A percentile compares a stretch with the other conserved stretches of the same genome.
These are phyloP conservation scores for Daboia siamensis DNA, from an alignment of 2,113 vertebrate genomes.

Conservation along the genomic window DNA sequence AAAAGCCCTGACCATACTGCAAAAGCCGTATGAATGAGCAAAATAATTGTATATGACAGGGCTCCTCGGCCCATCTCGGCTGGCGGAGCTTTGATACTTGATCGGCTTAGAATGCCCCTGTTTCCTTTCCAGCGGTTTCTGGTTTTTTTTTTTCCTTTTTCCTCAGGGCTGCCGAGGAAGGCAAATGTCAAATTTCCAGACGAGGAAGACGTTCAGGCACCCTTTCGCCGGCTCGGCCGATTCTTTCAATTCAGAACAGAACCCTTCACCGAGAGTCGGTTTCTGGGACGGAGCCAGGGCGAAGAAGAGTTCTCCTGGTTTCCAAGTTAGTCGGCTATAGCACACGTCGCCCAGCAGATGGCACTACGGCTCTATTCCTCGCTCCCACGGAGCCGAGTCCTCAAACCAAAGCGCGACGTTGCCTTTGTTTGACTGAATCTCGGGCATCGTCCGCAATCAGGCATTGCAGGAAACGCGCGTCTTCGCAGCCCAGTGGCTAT, in stretches of 20 bases:
- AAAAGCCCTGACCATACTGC: too few species aligned
- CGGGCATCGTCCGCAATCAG: accelerated
- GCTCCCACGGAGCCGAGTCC: not conserved
- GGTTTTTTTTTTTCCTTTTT: not conserved
- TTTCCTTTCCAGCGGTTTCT: not conserved
- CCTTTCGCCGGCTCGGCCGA: not conserved
- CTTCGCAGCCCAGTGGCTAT: not conserved
- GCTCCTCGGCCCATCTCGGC: not conserved
- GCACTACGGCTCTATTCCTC: constrained; percentile 65
- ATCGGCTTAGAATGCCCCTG: too few species aligned
- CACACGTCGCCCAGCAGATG: constrained; percentile 70
- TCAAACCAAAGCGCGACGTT: not conserved
- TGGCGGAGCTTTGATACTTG: not conserved
- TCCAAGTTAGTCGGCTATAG: constrained; percentile 53
- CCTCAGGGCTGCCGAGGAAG: not conserved
- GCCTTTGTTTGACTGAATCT: not conserved
- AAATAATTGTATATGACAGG: not conserved
- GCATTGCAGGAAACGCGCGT: not conserved
- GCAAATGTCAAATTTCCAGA: not conserved
- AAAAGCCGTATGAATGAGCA: not conserved
- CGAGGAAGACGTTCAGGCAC: not conserved
- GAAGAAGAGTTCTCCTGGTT: not conserved
- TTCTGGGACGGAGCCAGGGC: not conserved
- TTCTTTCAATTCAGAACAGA: not conserved
- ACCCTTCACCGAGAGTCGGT: not conserved